Base-by-base conservation (phyloP, 2,797 vertebrate species). In the Glossophaga mutica region DNA sequence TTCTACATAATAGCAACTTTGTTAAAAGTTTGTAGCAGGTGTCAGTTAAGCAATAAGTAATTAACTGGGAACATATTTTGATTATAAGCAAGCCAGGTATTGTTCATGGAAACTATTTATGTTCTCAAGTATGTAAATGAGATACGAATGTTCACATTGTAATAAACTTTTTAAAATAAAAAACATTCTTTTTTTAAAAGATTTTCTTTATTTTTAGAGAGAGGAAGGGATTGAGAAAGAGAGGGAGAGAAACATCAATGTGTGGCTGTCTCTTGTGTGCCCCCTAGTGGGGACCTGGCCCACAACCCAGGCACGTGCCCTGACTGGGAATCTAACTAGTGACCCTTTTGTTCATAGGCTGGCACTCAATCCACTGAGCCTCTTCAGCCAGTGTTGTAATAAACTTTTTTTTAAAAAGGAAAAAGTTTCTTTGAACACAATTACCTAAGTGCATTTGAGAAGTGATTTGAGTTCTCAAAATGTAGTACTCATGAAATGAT, bases 71-170 rank as follows among this genome's bases (percentile, higher is more conserved):
- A 0, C 29, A 55, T 73, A 14, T 77, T 39, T 65, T 90, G 44
- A 71, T 92, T 95, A 89, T 87, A 95, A 94, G 73, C 24, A 81
- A 87, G 7, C 32, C 29, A 88, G 37, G 39, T 94, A 87, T 67
- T 85, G 19, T 92, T 94, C 86, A 70, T 95, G 55, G 39, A 92
- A 57, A 90, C 9, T 81, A 18, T 87, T 90, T 19, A 67, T 90
- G 14, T 62, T 91, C 39, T 86, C 29, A 94, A 78, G 74, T 32
- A 44, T 67, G 29, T 65, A 42, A 62, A 68, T 93, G 55, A n/a
- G 16, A 29, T 74, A 18, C 57, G 6, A 92, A 74, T 87, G 46
- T 76, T 87, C 44, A 94, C 18, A 91, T 19, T 70, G 10, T 59
- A 84, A 42, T 92, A 74, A 9, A 42, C 22, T 67, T 59, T 57